Evolutionary conservation across 2,888 invertebrate species (phyloP).

Genomic region (Drosophila neutralis): DNA sequence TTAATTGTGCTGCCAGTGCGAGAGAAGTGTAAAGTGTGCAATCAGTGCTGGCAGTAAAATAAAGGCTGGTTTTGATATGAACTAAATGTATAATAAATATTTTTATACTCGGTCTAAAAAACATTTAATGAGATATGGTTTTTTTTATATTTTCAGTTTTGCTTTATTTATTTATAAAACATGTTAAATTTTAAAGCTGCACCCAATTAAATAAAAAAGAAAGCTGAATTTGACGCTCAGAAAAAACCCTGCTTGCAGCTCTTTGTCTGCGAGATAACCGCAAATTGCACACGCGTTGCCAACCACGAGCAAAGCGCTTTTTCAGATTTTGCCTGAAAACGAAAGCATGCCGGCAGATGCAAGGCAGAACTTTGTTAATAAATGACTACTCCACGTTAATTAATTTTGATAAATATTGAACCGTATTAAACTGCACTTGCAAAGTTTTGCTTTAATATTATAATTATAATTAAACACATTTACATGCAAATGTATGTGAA

Average conservation of each 20-base stretch:
- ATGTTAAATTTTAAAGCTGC: neutral
- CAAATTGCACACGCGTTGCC: slow-evolving; percentile 37
- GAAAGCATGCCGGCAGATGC: neutral
- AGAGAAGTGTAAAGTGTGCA: slow-evolving; percentile 3
- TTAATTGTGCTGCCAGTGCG: slow-evolving; percentile 50
- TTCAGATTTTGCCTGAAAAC: slow-evolving; percentile 17
- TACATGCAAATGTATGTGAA: too few relatives aligned
- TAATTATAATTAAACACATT: neutral
- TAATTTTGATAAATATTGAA: slow-evolving; percentile 14
- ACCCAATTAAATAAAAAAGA: neutral
- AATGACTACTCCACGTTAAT: slow-evolving; percentile 14
- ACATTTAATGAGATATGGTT: neutral
- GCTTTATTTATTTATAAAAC: neutral
- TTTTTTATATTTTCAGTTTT: neutral
- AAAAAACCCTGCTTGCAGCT: neutral
- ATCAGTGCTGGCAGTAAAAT: neutral
- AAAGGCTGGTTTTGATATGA: neutral
- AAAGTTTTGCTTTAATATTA: slow-evolving; percentile 1
- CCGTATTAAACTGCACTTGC: neutral
- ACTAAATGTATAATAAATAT: neutral
- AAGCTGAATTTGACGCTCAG: neutral
- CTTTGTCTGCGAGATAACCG: slow-evolving; percentile 3
- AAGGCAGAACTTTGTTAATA: slow-evolving; percentile 2
- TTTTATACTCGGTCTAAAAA: neutral
- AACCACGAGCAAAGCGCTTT: slow-evolving; percentile 15